Evolutionary conservation across 2,113 vertebrate species (phyloP).

Genomic region (Chunga burmeisteri): DNA sequence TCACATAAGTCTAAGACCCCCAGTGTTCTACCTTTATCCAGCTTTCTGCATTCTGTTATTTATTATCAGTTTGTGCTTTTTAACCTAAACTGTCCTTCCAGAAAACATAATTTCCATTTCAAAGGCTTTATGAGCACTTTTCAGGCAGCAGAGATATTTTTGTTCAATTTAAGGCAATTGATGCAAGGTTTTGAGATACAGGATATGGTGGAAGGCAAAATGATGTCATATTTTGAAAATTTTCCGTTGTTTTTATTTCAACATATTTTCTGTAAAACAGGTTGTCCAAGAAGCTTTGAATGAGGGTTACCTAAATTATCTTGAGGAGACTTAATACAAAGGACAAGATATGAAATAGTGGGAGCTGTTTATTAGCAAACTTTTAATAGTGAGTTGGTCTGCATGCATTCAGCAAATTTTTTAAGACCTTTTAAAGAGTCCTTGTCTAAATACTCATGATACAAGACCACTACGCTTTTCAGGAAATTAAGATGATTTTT

Average conservation of each 20-base stretch:
- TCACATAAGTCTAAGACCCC: not conserved
- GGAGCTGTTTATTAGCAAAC: not conserved
- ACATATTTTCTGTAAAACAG: not conserved
- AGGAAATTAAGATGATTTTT: not conserved
- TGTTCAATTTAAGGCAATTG: not conserved
- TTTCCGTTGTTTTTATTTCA: not conserved
- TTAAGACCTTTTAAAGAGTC: not conserved
- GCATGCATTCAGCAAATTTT: not conserved
- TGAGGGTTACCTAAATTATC: not conserved
- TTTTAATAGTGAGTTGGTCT: not conserved
- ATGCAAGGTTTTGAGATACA: not conserved
- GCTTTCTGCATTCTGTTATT: not conserved
- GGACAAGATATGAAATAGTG: not conserved
- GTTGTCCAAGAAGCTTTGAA: not conserved
- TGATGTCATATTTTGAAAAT: not conserved
- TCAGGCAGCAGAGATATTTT: not conserved
- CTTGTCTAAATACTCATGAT: not conserved
- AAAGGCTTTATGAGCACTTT: not conserved
- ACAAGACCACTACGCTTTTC: not conserved
- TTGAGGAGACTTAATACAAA: not conserved
- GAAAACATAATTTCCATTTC: conserved; percentile 18
- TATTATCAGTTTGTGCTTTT: conserved; percentile 4
- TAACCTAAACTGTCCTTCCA: not conserved
- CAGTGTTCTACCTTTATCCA: not conserved
- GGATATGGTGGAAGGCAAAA: not conserved